Conservation (phyloP, 2,113 vertebrate species). For the Leptobrachium leishanense region DNA sequence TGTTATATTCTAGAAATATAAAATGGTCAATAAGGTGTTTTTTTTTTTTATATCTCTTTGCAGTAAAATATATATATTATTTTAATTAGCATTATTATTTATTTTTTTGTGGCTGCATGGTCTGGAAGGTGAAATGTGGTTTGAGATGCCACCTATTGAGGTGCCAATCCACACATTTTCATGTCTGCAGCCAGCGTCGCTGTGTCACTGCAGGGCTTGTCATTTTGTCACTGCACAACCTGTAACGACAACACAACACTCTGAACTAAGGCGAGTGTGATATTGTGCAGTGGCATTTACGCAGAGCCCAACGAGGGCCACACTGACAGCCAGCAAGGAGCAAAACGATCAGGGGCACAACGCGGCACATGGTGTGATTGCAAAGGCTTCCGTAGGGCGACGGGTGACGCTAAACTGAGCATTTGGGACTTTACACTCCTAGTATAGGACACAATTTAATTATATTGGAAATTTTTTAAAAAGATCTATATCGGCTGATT, state of each 20-base stretch:
- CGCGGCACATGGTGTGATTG: background rate
- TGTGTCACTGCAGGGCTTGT: background rate
- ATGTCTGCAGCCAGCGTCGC: background rate
- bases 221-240: background rate
- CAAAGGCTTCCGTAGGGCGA: background rate
- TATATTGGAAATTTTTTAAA: no score
- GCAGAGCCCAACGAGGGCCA: constrained; percentile 23
- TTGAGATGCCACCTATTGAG: background rate
- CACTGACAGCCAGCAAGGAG: accelerated
- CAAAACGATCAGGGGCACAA: background rate
- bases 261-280: constrained; percentile 44
- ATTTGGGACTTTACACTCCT: background rate
- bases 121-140: background rate
- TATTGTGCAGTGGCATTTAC: constrained; percentile 38
- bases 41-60: no score
- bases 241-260: constrained; percentile 5
- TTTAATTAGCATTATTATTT: no score
- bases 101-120: background rate
- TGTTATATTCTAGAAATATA: no score
- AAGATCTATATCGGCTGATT: no score
- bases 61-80: no score
- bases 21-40: no score
- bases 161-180: background rate
- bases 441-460: no score
- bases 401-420: background rate